These are phyloP conservation scores for Phanerotoma sp. DNA, from an alignment of 2,888 invertebrate genomes.

Conservation along the genomic window DNA sequence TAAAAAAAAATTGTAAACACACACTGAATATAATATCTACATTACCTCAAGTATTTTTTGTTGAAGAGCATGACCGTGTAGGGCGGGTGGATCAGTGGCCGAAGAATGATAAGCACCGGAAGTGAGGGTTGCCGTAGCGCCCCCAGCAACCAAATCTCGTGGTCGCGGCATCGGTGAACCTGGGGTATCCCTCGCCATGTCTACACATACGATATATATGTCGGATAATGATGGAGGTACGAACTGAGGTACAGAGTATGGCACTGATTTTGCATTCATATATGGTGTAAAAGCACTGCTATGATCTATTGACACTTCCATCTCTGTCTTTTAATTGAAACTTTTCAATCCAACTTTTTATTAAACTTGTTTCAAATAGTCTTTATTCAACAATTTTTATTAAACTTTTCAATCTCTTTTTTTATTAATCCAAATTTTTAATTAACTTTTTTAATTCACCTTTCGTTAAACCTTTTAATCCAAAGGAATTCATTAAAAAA, in stretches of 20 bases:
- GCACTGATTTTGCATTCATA: constrained; percentile 19
- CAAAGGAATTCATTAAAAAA: too few relatives aligned
- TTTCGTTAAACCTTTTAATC: too few relatives aligned
- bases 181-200: constrained; percentile 60
- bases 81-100: constrained; percentile 60
- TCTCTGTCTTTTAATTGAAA: constrained; percentile 22
- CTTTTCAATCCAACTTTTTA: too few relatives aligned
- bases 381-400: background rate
- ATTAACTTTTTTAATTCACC: too few relatives aligned
- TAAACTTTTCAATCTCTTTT: too few relatives aligned
- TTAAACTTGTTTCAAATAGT: background rate
- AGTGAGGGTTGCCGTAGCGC: constrained; percentile 59
- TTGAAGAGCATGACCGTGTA: constrained; percentile 66
- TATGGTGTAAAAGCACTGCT: constrained; percentile 40
- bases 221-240: constrained; percentile 34
- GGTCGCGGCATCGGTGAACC: constrained; percentile 58
- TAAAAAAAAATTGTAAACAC: constrained; percentile 27
- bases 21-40: too few relatives aligned
- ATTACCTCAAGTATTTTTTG: constrained; percentile 70
- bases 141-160: constrained; percentile 48
- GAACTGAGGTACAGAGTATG: constrained; percentile 10
- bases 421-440: too few relatives aligned
- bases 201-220: constrained; percentile 49
- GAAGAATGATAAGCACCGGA: constrained; percentile 53
- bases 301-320: constrained; percentile 39